A percentile compares a stretch with the other conserved stretches of the same genome.
Evolutionary conservation across 2,888 invertebrate genomes (phyloP).

Genomic region (Ischnura elegans): DNA sequence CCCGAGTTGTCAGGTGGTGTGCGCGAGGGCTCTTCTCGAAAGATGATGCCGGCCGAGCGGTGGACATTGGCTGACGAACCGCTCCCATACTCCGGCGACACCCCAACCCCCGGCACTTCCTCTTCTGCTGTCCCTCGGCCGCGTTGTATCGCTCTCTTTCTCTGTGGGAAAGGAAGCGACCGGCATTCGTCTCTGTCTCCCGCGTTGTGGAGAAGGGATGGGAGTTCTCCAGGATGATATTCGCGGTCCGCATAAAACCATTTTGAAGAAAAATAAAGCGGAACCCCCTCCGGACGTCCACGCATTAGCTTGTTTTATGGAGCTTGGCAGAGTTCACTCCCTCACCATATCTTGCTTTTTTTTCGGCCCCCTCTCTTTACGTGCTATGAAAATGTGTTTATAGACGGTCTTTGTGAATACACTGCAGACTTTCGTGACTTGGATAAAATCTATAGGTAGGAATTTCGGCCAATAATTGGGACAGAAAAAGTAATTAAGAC

Average conservation of each 20-base stretch:
- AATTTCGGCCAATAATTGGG: no score
- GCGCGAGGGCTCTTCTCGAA: background rate
- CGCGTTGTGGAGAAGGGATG: background rate
- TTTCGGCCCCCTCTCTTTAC: no score
- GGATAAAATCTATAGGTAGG: no score
- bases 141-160: background rate
- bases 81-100: background rate
- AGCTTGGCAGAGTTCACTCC: background rate
- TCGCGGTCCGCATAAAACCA: background rate
- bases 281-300: background rate
- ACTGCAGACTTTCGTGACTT: no score
- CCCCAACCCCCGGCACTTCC: constrained; percentile 22
- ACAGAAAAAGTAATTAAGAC: no score
- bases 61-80: background rate
- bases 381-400: no score
- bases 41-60: background rate
- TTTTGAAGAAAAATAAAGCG: background rate
- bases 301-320: background rate
- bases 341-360: background rate
- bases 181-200: constrained; percentile 1
- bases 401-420: no score
- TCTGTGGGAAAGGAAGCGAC: background rate
- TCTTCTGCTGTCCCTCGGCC: background rate
- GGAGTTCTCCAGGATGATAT: background rate
- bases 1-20: background rate